Evolutionary conservation across 2,797 vertebrate species (phyloP), one percentile per base, ranked within the genome.

Genomic region (Schizothorax lantsangensis): DNA sequence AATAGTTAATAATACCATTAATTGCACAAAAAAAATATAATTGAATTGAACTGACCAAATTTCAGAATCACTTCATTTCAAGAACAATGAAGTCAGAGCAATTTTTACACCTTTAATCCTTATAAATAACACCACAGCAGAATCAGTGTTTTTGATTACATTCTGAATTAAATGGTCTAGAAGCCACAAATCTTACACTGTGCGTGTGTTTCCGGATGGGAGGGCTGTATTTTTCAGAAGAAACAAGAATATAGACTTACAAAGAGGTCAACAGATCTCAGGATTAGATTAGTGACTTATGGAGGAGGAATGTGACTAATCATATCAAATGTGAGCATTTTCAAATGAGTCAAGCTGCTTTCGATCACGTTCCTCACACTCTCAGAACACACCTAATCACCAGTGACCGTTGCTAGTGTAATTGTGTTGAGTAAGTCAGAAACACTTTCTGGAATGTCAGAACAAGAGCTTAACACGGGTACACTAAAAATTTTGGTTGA

Each of bases 231-330:
- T 40, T 54, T 17, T 79, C 14, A 66, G 47, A 6, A 26, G 17
- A 52, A 79, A 57, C 45, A 54, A 54, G 74, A 84, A 15, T n/a
- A 82, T 12, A 73, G 43, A 49, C 19, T 77, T 19, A 77, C 17
- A 40, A 30, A 78, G 59, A 87, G 73, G 69, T 73, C 57, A 68
- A 59, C 1, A 54, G 49, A 57, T 75, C 80, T 54, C 7, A 57
- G 66, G 78, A 73, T 83, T 38, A 71, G 66, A 79, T 79, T 71
- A 47, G 33, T 38, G 52, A 82, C 30, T 81, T 77, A 15, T 12
- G 17, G 17, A 80, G 66, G 79, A 83, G 43, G 86, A 89, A 83
- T 83, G 83, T 83, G 72, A 68, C 66, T 85, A 87, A 87, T 87
- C 72, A 21, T 66, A 66, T 74, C 11, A 83, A 72, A 36, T n/a